Percentiles rank a stretch among this genome's conserved stretches.
phyloP scores from a whole-genome alignment of 2,888 invertebrate species.

The Ophraella communa region DNA sequence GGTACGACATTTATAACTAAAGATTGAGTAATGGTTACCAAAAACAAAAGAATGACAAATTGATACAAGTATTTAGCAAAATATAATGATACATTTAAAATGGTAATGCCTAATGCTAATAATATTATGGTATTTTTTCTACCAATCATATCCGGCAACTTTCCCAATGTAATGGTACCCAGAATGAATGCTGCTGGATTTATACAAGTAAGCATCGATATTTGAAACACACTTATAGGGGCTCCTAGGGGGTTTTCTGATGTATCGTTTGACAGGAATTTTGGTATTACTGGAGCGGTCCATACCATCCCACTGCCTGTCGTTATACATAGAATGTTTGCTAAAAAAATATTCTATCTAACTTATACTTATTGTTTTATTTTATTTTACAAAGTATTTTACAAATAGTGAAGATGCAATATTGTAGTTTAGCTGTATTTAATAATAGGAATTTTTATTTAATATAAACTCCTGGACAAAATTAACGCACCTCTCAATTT shows the following conservation, averaged over 20 bases:
- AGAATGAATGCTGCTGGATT: conserved; percentile 25
- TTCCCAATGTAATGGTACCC: conserved; percentile 30
- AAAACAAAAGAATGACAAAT: too few species aligned
- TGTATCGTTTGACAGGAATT: conserved; percentile 31
- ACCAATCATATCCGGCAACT: conserved; percentile 56
- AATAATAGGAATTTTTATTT: too few species aligned
- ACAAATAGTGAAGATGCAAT: too few species aligned
- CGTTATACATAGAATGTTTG: conserved; percentile 55
- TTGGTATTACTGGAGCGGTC: conserved; percentile 49
- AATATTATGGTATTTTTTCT: conserved; percentile 71
- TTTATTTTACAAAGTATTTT: too few species aligned
- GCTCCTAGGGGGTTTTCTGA: conserved; percentile 49
- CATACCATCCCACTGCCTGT: conserved; percentile 58
- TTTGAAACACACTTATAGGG: conserved; percentile 38
- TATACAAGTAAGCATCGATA: conserved; percentile 5
- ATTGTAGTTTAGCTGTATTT: too few species aligned
- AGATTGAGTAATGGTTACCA: too few species aligned
- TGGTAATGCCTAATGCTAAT: conserved; percentile 67
- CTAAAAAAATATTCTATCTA: conserved; percentile 48
- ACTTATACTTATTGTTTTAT: too few species aligned
- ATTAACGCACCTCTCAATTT: too few species aligned
- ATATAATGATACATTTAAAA: conserved; percentile 52
- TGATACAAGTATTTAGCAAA: too few species aligned
- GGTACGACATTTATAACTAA: too few species aligned
- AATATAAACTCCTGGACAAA: too few species aligned